Conservation (phyloP, 2,888 invertebrate species). For the Brenthis daphne region DNA sequence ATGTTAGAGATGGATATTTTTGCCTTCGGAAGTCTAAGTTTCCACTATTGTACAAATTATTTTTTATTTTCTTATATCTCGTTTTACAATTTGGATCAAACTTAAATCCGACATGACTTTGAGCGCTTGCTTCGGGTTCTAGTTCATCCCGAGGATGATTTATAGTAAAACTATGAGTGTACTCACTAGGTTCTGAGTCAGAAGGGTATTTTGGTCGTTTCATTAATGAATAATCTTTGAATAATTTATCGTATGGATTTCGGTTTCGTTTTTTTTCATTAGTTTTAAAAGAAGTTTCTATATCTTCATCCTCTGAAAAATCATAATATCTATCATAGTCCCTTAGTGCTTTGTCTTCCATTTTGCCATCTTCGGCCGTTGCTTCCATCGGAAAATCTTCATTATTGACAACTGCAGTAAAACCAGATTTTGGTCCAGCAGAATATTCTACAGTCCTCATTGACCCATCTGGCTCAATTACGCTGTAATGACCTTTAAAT, state of each 20-base stretch:
- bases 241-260: constrained; percentile 55
- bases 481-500: constrained; percentile 83
- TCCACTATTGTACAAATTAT: constrained; percentile 54
- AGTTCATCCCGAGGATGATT: constrained; percentile 66
- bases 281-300: constrained; percentile 51
- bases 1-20: constrained; percentile 55
- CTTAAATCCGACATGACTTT: constrained; percentile 65
- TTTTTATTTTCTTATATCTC: constrained; percentile 62
- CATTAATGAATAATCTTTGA: constrained; percentile 55
- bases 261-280: constrained; percentile 56
- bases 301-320: constrained; percentile 60
- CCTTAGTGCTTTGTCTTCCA: constrained; percentile 63
- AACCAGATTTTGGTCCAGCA: constrained; percentile 81
- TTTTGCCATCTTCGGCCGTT: constrained; percentile 40
- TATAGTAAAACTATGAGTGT: constrained; percentile 67
- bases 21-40: constrained; percentile 59
- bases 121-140: constrained; percentile 52
- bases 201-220: constrained; percentile 60
- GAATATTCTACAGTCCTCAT: constrained; percentile 83
- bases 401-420: constrained; percentile 82
- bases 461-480: constrained; percentile 86
- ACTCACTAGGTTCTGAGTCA: constrained; percentile 69
- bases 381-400: constrained; percentile 54
- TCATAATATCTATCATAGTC: constrained; percentile 68
- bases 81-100: constrained; percentile 70